phyloP scores from a whole-genome alignment of 1,140 invertebrate genomes.

The Acyrthosiphon pisum region DNA sequence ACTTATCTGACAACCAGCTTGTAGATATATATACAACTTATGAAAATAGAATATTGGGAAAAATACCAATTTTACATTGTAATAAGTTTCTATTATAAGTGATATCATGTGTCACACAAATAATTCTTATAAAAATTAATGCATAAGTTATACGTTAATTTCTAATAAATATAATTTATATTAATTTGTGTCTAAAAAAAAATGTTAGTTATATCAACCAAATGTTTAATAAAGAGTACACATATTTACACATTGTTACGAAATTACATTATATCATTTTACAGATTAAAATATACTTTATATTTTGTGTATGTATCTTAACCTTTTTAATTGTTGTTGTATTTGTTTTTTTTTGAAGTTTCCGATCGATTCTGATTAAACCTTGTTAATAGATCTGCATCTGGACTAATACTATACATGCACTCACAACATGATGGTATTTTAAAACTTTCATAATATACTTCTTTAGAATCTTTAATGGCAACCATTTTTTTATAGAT shows the following conservation, averaged over 20 bases:
- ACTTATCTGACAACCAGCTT: slow-evolving; percentile 56
- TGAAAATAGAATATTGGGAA: slow-evolving; percentile 57
- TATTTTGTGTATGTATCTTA: background rate
- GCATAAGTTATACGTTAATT: background rate
- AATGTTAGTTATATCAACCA: background rate
- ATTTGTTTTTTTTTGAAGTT: no score
- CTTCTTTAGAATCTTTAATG: slow-evolving; percentile 49
- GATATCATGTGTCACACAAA: background rate
- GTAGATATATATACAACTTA: slow-evolving; percentile 57
- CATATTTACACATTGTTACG: slow-evolving; percentile 31
- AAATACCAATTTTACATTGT: slow-evolving; percentile 14
- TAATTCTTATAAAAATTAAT: background rate
- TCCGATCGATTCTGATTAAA: no score
- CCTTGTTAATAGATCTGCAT: background rate
- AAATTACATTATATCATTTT: background rate
- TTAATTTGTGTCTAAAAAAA: background rate
- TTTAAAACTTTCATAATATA: slow-evolving; percentile 54
- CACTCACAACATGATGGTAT: slow-evolving; percentile 47
- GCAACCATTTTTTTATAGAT: slow-evolving; percentile 48
- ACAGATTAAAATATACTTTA: background rate
- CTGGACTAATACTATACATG: slow-evolving; percentile 29
- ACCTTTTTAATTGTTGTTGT: background rate
- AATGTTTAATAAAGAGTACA: slow-evolving; percentile 12
- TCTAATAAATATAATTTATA: background rate
- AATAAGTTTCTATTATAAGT: background rate